A percentile compares a stretch with the other conserved stretches of the same genome.
Evolutionary conservation across 2,888 invertebrate genomes (phyloP).

Genomic region (Philhelius pedissequus): DNA sequence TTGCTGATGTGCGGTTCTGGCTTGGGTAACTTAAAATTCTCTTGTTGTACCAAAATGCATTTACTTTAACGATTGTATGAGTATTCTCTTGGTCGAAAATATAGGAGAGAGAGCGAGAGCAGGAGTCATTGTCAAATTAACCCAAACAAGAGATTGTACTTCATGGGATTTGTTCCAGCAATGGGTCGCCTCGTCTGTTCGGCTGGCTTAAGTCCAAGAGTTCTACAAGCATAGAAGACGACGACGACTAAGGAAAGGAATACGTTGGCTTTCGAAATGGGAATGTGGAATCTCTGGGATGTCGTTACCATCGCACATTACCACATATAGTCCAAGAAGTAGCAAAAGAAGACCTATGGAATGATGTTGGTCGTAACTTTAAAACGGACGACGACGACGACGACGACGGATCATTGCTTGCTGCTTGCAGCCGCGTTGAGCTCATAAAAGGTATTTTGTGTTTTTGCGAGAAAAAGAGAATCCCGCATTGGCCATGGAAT

Average conservation of each 20-base stretch:
- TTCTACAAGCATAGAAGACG: background rate
- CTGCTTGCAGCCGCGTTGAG: constrained; percentile 29
- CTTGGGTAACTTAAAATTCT: constrained; percentile 60
- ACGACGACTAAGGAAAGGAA: background rate
- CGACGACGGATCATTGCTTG: constrained; percentile 49
- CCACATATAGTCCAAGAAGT: constrained; percentile 54
- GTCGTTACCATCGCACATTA: constrained; percentile 63
- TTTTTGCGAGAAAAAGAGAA: constrained; percentile 55
- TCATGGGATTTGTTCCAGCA: constrained; percentile 46
- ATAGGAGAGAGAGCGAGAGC: background rate
- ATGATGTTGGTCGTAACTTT: constrained; percentile 56
- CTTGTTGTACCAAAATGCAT: constrained; percentile 50
- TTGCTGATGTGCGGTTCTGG: background rate
- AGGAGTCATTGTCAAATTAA: constrained; percentile 40
- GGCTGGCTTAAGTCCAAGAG: constrained; percentile 23
- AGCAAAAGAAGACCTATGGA: constrained; percentile 46
- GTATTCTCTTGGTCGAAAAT: constrained; percentile 37
- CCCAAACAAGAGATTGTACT: constrained; percentile 64
- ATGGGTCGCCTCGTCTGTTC: background rate
- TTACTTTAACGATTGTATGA: constrained; percentile 14
- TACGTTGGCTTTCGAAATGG: constrained; percentile 38
- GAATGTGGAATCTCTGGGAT: constrained; percentile 64
- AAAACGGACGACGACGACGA: background rate
- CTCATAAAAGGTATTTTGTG: constrained; percentile 63
- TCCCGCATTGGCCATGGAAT: constrained; percentile 60